Base-by-base conservation (phyloP, 2,113 vertebrate genomes). In the Cavia aperea region DNA sequence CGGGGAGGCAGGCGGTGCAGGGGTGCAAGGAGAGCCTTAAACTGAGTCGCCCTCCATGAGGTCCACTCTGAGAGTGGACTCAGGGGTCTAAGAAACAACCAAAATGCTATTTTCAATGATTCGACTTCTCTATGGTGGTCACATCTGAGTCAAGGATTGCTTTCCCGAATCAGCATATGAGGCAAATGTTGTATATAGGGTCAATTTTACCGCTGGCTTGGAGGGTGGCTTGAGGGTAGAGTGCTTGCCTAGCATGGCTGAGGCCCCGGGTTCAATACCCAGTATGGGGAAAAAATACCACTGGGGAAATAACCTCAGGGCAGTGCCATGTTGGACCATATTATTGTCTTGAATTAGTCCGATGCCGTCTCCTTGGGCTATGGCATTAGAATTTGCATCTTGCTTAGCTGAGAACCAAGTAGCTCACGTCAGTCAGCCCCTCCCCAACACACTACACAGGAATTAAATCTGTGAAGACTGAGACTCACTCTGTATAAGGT, bases 261-360 rank as follows among this genome's bases (percentile, higher is more conserved):
- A 65, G 16, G 23, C n/a, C 31, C 54, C 62, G 39, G 75, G 33
- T 92, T 66, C 43, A n/a, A 62, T 46, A 63, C 63, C 39, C 4
- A 8, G 54, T 33, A 62, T 18, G 16, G 14, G 2, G 12, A 49
- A 39, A 60, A 14, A 81, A 49, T 19, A 39, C 16, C 10, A 31
- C 11, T 60, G 39, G 36, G 46, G 11, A 18, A 49, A 68, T 12
- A 1, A 65, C 21, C 51, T 68, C 46, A 7, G 75, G 79, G 43
- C 43, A 49, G 29, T 4, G 0, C 15, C 63, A 4, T 0, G 19
- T 8, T 51, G 75, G 63, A 54, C 43, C 13, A 5, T 3, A 1
- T 79, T 54, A 70, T n/a, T 4, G 13, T 54, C 13, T 56, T 2
- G 0, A 7, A 31, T 36, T 0, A 12, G 81, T 14, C 12, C 24